A percentile compares a stretch with the other conserved stretches of the same genome.
phyloP scores from a whole-genome alignment of 2,888 invertebrate genomes.

The Drosophila parthenogenetica region DNA sequence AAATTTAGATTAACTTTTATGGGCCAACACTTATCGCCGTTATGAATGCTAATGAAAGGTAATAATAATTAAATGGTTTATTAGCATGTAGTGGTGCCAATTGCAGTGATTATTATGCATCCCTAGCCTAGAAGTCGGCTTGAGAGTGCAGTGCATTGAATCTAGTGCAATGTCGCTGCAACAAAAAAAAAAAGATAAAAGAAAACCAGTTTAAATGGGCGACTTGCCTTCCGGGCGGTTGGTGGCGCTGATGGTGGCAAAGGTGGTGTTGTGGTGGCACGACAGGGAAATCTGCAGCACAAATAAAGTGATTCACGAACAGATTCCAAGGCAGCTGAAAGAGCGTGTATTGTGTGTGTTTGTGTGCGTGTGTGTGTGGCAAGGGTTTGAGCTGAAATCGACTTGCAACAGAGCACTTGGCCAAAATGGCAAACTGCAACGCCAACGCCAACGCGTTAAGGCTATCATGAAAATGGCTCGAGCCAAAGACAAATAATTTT shows the following conservation, averaged over 20 bases:
- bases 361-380: conserved; percentile 30
- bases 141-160: conserved; percentile 54
- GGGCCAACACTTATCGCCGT: background rate
- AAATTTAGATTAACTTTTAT: conserved; percentile 5
- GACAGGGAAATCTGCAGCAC: conserved; percentile 57
- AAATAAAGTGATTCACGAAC: conserved; percentile 75
- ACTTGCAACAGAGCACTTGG: conserved; percentile 35
- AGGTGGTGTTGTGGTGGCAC: conserved; percentile 41
- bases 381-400: conserved; percentile 40
- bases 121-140: conserved; percentile 57
- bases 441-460: conserved; percentile 53
- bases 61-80: background rate
- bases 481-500: conserved; percentile 48
- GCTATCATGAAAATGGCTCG: conserved; percentile 38
- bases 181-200: conserved; percentile 44
- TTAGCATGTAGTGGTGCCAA: conserved; percentile 2
- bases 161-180: conserved; percentile 78
- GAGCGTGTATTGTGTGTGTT: conserved; percentile 1
- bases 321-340: conserved; percentile 49
- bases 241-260: conserved; percentile 31
- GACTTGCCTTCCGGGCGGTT: conserved; percentile 70
- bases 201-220: conserved; percentile 64
- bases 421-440: conserved; percentile 33
- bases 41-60: conserved; percentile 4
- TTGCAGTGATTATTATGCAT: conserved; percentile 23